Evolutionary conservation across 2,888 invertebrate species (phyloP), one percentile per base, ranked within the genome.

Genomic region (Pelosia muscerda): DNA sequence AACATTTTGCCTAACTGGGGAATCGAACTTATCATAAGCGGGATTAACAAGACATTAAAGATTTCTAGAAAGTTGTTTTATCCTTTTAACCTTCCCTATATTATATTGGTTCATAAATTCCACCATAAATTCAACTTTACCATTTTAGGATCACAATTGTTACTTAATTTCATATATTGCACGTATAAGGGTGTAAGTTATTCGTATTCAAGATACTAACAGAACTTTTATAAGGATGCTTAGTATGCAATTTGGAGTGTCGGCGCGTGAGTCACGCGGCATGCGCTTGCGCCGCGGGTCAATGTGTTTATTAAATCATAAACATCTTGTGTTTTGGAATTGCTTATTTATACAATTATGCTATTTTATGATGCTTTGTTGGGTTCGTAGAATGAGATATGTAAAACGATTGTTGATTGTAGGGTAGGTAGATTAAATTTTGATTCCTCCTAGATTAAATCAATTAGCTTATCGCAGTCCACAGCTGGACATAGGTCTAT

Each of bases 231-330:
- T 9, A 42, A 3, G 59, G 38, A 15, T 38, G 38, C 38, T 38
- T 25, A 23, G 15, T 15, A 25, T 60, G 25, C 25, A 60, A 42
- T 25, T 60, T 38, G 22, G 25, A 42, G 19, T 25, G 19, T 2
- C 19, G 42, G 23, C 26, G n/a, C 42, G 19, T 76, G 78, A 78
- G 63, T 78, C 76, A 76, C 66, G 13, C 65, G 63, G 76, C 76
- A 76, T 67, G 13, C 65, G 62, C 66, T 26, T 59, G 66, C 28
- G 23, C 42, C 59, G 62, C 66, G 8, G 25, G 42, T 60, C 38
- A 68, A 66, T 70, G 68, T 59, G 65, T 59, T 59, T 55, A 66
- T 42, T 59, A 60, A 66, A 60, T 55, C 25, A 38, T 42, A n/a
- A 28, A 23, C 26, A 19, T 34, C 25, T 65, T 34, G 19, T 25